These are phyloP conservation scores for Galerucella nymphaeae DNA, from an alignment of 2,888 invertebrate genomes.

Conservation along the genomic window DNA sequence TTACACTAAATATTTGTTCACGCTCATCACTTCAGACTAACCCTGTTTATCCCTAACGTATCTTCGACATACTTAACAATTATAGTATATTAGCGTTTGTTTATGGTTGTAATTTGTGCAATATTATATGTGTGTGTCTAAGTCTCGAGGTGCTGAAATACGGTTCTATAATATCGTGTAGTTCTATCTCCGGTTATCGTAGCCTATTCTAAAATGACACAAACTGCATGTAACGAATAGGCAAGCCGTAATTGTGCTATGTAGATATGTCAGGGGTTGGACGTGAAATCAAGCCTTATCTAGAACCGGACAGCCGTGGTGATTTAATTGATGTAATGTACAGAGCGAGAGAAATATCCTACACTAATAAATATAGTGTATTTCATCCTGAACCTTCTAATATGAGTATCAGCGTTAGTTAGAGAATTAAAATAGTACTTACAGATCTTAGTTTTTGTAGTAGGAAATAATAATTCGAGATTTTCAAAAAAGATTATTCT, in stretches of 20 bases:
- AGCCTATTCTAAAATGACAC: slow-evolving; percentile 1
- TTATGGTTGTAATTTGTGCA: slow-evolving; percentile 17
- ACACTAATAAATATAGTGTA: background rate
- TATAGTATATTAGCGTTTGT: background rate
- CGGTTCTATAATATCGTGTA: slow-evolving; percentile 3
- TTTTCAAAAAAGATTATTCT: no score
- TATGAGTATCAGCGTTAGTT: no score
- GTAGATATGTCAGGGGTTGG: slow-evolving; percentile 9
- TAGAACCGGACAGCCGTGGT: background rate
- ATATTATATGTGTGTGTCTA: slow-evolving; percentile 8
- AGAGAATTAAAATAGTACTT: no score
- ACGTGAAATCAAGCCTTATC: background rate
- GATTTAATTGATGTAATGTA: slow-evolving; percentile 1
- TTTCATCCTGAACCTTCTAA: no score
- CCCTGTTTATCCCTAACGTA: background rate
- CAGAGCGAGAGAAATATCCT: background rate
- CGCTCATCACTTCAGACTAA: background rate
- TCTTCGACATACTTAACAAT: background rate
- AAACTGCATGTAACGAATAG: slow-evolving; percentile 9
- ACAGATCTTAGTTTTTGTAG: no score
- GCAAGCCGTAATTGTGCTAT: slow-evolving; percentile 12
- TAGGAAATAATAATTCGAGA: no score
- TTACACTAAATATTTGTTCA: no score
- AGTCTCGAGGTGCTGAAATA: slow-evolving; percentile 22
- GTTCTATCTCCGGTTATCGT: slow-evolving; percentile 12